Conservation (phyloP, 2,888 invertebrate genomes). For the Trissonchulus latispiculum region DNA sequence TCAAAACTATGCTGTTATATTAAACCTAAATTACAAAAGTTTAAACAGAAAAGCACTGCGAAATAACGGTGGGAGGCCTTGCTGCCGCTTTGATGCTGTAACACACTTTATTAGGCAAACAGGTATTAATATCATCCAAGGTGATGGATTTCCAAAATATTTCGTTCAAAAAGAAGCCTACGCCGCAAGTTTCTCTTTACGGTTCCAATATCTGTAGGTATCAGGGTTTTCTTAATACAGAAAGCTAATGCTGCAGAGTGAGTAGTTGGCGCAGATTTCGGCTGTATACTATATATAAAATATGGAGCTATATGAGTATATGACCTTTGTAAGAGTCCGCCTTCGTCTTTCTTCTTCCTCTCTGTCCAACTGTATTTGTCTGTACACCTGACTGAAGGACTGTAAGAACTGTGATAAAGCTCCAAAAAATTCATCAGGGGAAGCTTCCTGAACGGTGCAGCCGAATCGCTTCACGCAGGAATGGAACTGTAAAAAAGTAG, state of each 20-base stretch:
- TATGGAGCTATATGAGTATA: background rate
- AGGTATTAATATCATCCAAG: too few relatives aligned
- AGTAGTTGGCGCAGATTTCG: background rate
- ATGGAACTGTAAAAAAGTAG: too few relatives aligned
- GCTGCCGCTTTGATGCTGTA: too few relatives aligned
- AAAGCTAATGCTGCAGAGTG: too few relatives aligned
- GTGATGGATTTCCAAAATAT: too few relatives aligned
- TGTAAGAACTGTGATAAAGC: constrained; percentile 34
- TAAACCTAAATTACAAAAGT: too few relatives aligned
- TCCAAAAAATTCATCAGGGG: constrained; percentile 40
- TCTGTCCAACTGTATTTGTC: constrained; percentile 10
- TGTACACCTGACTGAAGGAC: background rate
- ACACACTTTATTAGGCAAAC: too few relatives aligned
- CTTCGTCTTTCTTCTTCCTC: constrained; percentile 15
- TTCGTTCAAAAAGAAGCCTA: too few relatives aligned
- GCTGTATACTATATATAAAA: background rate
- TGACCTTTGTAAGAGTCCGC: constrained; percentile 17
- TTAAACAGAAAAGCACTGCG: too few relatives aligned
- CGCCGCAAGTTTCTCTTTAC: too few relatives aligned
- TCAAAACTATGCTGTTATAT: too few relatives aligned
- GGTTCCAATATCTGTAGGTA: constrained; percentile 7
- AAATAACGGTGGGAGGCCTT: too few relatives aligned
- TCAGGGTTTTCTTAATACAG: background rate
- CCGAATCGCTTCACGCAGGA: constrained; percentile 18
- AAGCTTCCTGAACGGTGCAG: background rate